phyloP scores from a whole-genome alignment of 2,797 vertebrate genomes.

The Microcaecilia unicolor region DNA sequence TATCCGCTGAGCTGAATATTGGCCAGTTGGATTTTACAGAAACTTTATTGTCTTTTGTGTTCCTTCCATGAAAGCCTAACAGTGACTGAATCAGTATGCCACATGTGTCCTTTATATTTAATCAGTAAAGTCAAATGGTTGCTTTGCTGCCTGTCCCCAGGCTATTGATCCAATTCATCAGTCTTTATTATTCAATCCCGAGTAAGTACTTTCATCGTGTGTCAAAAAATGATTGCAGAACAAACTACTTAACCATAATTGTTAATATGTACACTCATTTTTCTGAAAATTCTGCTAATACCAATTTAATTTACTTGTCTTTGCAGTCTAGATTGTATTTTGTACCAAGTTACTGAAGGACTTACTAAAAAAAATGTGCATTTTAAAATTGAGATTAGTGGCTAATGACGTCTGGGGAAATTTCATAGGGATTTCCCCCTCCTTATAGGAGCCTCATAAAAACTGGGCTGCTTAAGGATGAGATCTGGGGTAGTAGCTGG shows the following conservation, averaged over 20 bases:
- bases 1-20: too few species aligned
- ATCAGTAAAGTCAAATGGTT: background rate
- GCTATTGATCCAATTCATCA: slow-evolving; percentile 34
- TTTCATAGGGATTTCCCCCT: too few species aligned
- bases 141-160: slow-evolving; percentile 18
- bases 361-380: too few species aligned
- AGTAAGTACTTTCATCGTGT: slow-evolving; percentile 24
- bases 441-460: too few species aligned
- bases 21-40: too few species aligned
- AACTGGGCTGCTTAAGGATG: too few species aligned
- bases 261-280: slow-evolving; percentile 15
- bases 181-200: slow-evolving; percentile 34
- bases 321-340: slow-evolving; percentile 22
- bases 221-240: slow-evolving; percentile 14
- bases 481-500: too few species aligned
- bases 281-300: slow-evolving; percentile 23
- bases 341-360: too few species aligned
- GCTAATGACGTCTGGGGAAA: too few species aligned
- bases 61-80: background rate
- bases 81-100: background rate
- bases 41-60: too few species aligned
- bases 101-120: slow-evolving; percentile 7
- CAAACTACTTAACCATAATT: background rate
- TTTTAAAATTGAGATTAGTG: too few species aligned
- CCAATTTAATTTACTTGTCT: slow-evolving; percentile 29